phyloP scores from a whole-genome alignment of 2,888 invertebrate genomes.

The Pyrgus malvae region DNA sequence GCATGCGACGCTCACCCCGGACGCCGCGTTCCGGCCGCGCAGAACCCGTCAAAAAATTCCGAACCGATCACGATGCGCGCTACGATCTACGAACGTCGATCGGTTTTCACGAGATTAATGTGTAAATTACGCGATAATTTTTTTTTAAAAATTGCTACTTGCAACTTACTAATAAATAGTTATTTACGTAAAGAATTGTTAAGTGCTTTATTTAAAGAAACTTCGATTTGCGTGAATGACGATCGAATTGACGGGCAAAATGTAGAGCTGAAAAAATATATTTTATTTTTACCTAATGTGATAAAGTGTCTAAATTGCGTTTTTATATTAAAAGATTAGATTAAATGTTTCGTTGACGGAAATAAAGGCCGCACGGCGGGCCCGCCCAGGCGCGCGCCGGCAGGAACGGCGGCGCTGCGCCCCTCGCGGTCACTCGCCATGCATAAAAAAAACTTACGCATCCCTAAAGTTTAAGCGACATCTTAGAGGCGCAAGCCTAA shows the following conservation, averaged over 20 bases:
- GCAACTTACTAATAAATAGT: too few species aligned
- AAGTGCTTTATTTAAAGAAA: too few species aligned
- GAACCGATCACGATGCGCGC: slow-evolving; percentile 48
- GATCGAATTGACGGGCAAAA: neutral
- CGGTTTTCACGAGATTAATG: slow-evolving; percentile 46
- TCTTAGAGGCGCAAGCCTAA: slow-evolving; percentile 66
- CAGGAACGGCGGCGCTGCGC: slow-evolving; percentile 56
- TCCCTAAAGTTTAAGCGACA: slow-evolving; percentile 48
- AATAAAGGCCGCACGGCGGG: slow-evolving; percentile 39
- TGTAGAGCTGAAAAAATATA: neutral
- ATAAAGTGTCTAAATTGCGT: neutral
- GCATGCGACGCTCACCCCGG: slow-evolving; percentile 26
- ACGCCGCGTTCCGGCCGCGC: slow-evolving; percentile 29
- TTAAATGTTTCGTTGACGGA: neutral
- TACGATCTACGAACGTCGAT: slow-evolving; percentile 40
- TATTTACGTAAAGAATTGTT: too few species aligned
- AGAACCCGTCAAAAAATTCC: slow-evolving; percentile 57
- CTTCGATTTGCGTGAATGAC: too few species aligned
- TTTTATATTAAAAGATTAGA: neutral
- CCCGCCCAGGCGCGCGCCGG: slow-evolving; percentile 57
- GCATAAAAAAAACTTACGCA: slow-evolving; percentile 55
- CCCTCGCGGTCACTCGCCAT: slow-evolving; percentile 50
- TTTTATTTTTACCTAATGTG: neutral
- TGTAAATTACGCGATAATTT: too few species aligned
- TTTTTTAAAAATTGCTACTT: too few species aligned